Evolutionary conservation across 2,113 vertebrate genomes (phyloP).

Genomic region (Nannobrachium achirus): DNA sequence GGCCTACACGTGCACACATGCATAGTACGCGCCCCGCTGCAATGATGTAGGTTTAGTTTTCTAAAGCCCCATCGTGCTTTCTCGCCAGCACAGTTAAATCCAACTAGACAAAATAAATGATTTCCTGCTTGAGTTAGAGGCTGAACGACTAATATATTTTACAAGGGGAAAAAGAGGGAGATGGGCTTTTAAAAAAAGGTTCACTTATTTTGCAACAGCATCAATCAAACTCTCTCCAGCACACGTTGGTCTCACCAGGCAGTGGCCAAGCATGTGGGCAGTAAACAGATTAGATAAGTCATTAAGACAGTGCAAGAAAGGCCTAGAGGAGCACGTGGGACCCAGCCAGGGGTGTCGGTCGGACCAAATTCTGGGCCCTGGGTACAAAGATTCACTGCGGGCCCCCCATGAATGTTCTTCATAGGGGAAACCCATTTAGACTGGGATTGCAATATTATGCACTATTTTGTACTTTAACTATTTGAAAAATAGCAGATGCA

Average conservation of each 20-base stretch:
- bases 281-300: slow-evolving; percentile 3
- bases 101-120: slow-evolving; percentile 32
- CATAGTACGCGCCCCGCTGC: background rate
- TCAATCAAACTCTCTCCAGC: background rate
- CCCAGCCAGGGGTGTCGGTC: no score
- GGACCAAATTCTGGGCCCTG: no score
- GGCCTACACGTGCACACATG: background rate
- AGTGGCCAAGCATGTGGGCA: background rate
- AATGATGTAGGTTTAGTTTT: slow-evolving; percentile 1
- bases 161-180: background rate
- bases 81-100: background rate
- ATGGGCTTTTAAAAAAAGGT: slow-evolving; percentile 7
- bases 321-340: background rate
- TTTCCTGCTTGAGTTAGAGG: background rate
- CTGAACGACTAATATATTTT: slow-evolving; percentile 9
- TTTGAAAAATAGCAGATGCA: no score
- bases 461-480: no score
- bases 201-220: slow-evolving; percentile 1
- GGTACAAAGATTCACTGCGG: no score
- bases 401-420: no score
- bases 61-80: slow-evolving; percentile 24
- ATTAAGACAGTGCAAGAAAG: background rate
- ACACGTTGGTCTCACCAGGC: background rate
- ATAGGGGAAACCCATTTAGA: no score
- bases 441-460: no score